Conservation (phyloP, 2,797 vertebrate genomes). For the Dipus sagitta region DNA sequence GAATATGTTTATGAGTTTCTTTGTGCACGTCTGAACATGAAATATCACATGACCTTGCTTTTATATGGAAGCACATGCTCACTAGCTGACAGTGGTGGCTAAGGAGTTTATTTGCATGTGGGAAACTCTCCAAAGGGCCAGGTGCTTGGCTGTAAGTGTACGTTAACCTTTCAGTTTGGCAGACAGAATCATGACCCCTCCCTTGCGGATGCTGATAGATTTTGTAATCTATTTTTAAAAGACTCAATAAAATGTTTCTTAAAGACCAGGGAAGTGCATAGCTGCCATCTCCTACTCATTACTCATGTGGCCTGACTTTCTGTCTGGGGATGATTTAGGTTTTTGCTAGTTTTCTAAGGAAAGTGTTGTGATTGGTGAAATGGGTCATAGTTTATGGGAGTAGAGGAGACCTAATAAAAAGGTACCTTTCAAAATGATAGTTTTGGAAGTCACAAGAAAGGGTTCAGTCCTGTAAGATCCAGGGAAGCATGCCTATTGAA, state of each 20-base stretch:
- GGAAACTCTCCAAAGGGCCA: too few species aligned
- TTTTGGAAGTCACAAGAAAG: background rate
- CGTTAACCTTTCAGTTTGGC: background rate
- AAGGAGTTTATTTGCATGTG: too few species aligned
- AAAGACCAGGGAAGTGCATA: conserved; percentile 33
- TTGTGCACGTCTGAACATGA: background rate
- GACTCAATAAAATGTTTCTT: conserved; percentile 51
- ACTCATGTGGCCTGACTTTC: conserved; percentile 39
- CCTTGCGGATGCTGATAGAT: background rate
- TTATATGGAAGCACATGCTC: background rate
- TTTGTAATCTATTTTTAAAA: conserved; percentile 62
- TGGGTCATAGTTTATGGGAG: conserved; percentile 36
- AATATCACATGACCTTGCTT: background rate
- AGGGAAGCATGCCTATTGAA: background rate
- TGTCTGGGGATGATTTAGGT: conserved; percentile 58
- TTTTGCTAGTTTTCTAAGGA: conserved; percentile 42
- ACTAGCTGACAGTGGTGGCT: background rate
- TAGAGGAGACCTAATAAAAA: background rate
- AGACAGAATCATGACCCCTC: background rate
- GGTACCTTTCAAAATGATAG: conserved; percentile 20
- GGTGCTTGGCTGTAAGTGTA: background rate
- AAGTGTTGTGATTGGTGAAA: conserved; percentile 10
- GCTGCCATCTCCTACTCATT: conserved; percentile 7
- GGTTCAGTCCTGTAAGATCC: background rate
- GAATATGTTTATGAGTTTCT: background rate